Evolutionary conservation across 2,113 vertebrate genomes (phyloP).

Genomic region (Phrynocephalus versicolor): DNA sequence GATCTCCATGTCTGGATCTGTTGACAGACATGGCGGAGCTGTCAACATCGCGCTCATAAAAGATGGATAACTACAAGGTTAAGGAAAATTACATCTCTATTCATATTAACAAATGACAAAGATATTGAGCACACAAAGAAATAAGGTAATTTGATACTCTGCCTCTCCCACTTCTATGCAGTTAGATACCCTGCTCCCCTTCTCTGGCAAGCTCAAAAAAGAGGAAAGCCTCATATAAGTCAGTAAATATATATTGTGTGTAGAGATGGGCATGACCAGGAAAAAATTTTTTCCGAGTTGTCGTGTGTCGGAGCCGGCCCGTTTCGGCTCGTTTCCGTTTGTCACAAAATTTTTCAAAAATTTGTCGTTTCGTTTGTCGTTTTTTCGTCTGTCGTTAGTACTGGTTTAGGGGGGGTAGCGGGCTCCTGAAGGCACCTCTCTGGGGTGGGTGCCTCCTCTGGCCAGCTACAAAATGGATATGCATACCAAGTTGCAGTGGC

Average conservation of each 20-base stretch:
- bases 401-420: no score
- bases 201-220: neutral
- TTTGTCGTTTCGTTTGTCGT: no score
- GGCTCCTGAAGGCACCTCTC: no score
- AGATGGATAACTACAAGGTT: slow-evolving; percentile 13
- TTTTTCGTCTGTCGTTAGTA: no score
- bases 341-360: no score
- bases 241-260: neutral
- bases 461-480: no score
- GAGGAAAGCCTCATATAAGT: neutral
- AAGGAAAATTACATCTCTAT: slow-evolving; percentile 6
- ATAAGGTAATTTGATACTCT: neutral
- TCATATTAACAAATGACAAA: slow-evolving; percentile 14
- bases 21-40: neutral
- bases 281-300: no score
- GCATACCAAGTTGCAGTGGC: no score
- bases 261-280: no score
- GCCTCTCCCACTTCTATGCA: neutral
- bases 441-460: no score
- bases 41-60: neutral
- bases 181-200: neutral
- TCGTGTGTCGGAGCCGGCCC: no score
- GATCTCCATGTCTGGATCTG: neutral
- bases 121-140: neutral
- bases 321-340: no score